Conservation (phyloP, 1,140 invertebrate genomes). For the Armadillidium nasatum region DNA sequence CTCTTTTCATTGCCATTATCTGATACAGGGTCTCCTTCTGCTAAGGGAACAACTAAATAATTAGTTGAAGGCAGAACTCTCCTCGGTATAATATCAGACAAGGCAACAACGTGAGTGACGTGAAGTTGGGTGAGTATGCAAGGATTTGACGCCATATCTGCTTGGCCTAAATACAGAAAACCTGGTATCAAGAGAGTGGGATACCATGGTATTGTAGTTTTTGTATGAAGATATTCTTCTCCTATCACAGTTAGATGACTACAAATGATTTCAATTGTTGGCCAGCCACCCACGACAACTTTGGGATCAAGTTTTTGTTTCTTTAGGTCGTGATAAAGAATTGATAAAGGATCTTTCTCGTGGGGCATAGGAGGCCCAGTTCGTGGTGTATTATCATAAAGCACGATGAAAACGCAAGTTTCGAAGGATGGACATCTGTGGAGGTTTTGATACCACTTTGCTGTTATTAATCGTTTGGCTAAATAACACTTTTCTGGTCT, state of each 20-base stretch:
- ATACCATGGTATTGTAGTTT: slow-evolving; percentile 46
- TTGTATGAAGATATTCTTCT: slow-evolving; percentile 33
- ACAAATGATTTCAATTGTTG: slow-evolving; percentile 41
- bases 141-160: slow-evolving; percentile 47
- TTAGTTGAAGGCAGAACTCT: slow-evolving; percentile 46
- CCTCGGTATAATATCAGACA: slow-evolving; percentile 45
- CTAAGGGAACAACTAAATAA: slow-evolving; percentile 46
- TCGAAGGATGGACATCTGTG: slow-evolving; percentile 31
- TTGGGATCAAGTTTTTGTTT: slow-evolving; percentile 45
- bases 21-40: slow-evolving; percentile 36
- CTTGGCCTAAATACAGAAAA: slow-evolving; percentile 46
- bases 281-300: slow-evolving; percentile 46
- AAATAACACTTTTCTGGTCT: slow-evolving; percentile 44
- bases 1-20: background rate
- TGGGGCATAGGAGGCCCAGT: slow-evolving; percentile 25
- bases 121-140: slow-evolving; percentile 43
- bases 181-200: slow-evolving; percentile 46
- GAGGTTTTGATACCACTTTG: slow-evolving; percentile 46
- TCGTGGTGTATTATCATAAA: slow-evolving; percentile 46
- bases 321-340: slow-evolving; percentile 38
- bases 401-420: slow-evolving; percentile 45
- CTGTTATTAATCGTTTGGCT: slow-evolving; percentile 41
- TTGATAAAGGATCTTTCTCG: slow-evolving; percentile 38
- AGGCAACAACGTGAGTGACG: slow-evolving; percentile 47
- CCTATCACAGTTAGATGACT: slow-evolving; percentile 44